Evolutionary conservation across 2,113 vertebrate species (phyloP).

Genomic region (Charina bottae): DNA sequence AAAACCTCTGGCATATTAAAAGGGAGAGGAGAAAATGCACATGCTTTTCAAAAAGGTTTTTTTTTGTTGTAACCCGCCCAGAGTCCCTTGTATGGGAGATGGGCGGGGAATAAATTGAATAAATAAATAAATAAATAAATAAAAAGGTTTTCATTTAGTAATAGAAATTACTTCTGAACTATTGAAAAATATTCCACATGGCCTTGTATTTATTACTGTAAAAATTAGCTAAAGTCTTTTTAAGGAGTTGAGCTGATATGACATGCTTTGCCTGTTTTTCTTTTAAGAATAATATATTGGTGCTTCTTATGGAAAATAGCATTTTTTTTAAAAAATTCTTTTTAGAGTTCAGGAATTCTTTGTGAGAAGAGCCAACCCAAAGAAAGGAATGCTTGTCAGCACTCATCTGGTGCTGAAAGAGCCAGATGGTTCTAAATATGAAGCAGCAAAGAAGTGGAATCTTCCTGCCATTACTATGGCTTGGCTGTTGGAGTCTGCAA

Average conservation of each 20-base stretch:
- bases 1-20: background rate
- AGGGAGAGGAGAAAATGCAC: background rate
- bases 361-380: slow-evolving; percentile 87
- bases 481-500: slow-evolving; percentile 90
- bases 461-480: slow-evolving; percentile 86
- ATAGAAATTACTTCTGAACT: slow-evolving; percentile 12
- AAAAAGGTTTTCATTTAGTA: background rate
- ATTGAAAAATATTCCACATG: background rate
- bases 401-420: slow-evolving; percentile 89
- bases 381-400: slow-evolving; percentile 92
- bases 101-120: no score
- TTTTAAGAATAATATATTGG: background rate
- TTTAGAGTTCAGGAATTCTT: slow-evolving; percentile 95
- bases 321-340: background rate
- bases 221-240: background rate
- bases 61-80: no score
- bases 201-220: background rate
- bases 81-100: no score
- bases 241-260: background rate
- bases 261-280: background rate
- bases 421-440: slow-evolving; percentile 90
- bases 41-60: background rate
- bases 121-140: no score
- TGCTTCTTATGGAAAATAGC: background rate
- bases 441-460: slow-evolving; percentile 93